Conservation (phyloP, 2,888 invertebrate genomes). For the Spilarctia lutea region DNA sequence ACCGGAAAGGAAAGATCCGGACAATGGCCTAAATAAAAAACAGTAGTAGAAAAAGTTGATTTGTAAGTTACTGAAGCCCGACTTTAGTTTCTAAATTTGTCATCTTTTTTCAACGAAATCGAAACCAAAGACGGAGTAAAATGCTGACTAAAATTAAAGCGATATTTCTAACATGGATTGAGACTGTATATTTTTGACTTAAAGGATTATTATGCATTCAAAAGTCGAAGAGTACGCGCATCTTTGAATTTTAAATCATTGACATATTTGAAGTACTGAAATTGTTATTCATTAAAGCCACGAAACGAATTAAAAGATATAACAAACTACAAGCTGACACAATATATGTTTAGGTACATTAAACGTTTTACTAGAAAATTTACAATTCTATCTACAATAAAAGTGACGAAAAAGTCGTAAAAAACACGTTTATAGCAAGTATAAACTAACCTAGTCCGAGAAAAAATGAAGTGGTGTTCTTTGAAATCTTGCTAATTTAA, state of each 20-base stretch:
- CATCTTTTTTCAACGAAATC: background rate
- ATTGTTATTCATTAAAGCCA: background rate
- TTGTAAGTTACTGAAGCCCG: background rate
- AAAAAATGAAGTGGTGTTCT: constrained; percentile 15
- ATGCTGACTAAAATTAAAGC: background rate
- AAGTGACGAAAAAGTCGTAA: constrained; percentile 8
- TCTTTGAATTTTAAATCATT: background rate
- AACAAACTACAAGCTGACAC: background rate
- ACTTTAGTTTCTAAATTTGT: background rate
- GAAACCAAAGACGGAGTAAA: background rate
- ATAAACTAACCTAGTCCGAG: constrained; percentile 13
- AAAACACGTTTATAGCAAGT: constrained; percentile 7
- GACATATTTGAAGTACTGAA: background rate
- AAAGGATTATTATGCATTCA: too few relatives aligned
- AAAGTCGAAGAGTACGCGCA: background rate
- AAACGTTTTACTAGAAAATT: background rate
- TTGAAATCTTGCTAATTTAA: constrained; percentile 14
- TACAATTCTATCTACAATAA: constrained; percentile 3
- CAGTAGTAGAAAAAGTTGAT: constrained; percentile 14
- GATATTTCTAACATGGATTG: background rate
- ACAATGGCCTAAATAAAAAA: constrained; percentile 41
- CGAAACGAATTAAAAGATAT: background rate
- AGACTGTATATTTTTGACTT: background rate
- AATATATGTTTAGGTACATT: background rate
- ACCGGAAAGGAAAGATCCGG: constrained; percentile 45